Base-by-base conservation (phyloP, 1,140 invertebrate species). In the Heliconius hewitsoni region DNA sequence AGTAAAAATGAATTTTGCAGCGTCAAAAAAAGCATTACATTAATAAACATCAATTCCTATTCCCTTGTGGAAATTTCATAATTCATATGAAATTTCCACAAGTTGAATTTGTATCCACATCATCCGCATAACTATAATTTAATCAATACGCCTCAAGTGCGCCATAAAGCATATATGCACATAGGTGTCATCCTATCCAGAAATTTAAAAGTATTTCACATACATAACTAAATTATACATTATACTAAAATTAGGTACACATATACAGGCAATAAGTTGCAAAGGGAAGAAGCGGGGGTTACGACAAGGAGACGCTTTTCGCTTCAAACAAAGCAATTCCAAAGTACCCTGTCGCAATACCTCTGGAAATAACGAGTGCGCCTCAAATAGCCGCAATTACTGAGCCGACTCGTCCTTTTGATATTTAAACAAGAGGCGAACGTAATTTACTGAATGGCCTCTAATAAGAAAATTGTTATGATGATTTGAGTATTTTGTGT, bases 311-410 rank as follows among this genome's bases (percentile, higher is more conserved):
- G 23, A 60, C 9, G n/a, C 2, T 60, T 23, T 60, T n/a, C n/a
- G 23, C 57, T 23, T 60, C n/a, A 13, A 66, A 66, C 27, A 66
- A 66, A 66, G 60, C 60, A 27, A 30, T 66, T 66, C 27, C 60
- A 30, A 66, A 30, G 27, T 3, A 30, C 23, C 60, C 60, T 66
- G 60, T 66, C 27, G 60, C 60, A 66, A 66, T 66, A 27, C 60
- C 60, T 66, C n/a, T 30, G 30, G 60, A 66, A 66, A 27, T 66
- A 30, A 66, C 60, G 13, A 27, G 23, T 66, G 9, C 23, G 60
- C 27, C n/a, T 66, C 23, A 30, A 66, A 66, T 66, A 66, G 60
- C 60, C 60, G 60, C 60, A 66, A 66, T 66, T 66, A 66, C 60
- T 66, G 60, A 27, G n/a, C n/a, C 9, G n/a, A 66, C 27, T 66